Evolutionary conservation across 2,113 vertebrate genomes (phyloP).

Genomic region (Ochotona princeps): DNA sequence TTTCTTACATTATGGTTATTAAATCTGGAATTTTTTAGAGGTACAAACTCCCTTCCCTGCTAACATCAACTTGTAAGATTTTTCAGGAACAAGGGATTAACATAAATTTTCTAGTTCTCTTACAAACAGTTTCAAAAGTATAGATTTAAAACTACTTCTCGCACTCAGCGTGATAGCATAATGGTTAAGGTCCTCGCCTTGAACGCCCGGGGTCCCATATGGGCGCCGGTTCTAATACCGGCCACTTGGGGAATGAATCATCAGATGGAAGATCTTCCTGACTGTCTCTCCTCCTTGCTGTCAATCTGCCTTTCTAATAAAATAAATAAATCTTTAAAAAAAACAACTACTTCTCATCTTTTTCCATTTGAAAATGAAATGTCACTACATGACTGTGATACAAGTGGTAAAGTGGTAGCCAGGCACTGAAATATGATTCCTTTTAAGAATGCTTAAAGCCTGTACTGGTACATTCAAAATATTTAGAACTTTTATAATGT

Average conservation of each 20-base stretch:
- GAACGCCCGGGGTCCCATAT: too few relatives aligned
- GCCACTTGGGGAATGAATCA: too few relatives aligned
- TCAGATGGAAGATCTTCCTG: too few relatives aligned
- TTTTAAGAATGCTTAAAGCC: not conserved
- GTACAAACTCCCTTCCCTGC: not conserved
- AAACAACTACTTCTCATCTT: too few relatives aligned
- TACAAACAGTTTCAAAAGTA: conserved; percentile 18
- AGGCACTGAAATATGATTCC: not conserved
- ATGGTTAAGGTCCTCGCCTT: too few relatives aligned
- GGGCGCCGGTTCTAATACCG: too few relatives aligned
- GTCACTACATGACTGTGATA: not conserved
- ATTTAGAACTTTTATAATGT: not conserved
- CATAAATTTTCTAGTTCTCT: conserved; percentile 18
- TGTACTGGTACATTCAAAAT: not conserved
- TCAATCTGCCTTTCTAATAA: too few relatives aligned
- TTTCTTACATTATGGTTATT: conserved; percentile 11
- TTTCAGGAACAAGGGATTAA: not conserved
- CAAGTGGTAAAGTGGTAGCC: not conserved
- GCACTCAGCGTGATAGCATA: too few relatives aligned
- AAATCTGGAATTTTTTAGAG: not conserved
- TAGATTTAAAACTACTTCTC: conserved; percentile 1
- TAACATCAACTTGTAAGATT: not conserved
- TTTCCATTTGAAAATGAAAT: not conserved
- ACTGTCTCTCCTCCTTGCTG: too few relatives aligned
- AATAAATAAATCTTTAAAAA: too few relatives aligned